Base-by-base conservation (phyloP, 1,140 invertebrate genomes). In the Drosophila eugracilis region DNA sequence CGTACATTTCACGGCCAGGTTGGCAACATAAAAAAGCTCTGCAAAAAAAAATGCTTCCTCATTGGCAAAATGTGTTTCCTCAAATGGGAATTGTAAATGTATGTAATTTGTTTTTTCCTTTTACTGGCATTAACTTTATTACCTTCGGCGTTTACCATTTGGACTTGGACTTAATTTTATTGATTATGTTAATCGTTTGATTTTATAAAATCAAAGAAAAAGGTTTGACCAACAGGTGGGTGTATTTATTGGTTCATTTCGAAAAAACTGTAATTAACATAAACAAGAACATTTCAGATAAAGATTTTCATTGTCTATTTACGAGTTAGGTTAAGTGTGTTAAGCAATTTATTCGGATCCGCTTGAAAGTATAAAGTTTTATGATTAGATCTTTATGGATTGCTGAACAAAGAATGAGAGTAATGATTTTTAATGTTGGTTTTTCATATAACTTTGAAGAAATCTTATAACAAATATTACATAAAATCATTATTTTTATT, bases 1-100 rank as follows among this genome's bases (percentile, higher is more conserved):
- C n/a, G n/a, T n/a, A n/a, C 73, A 85, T 85, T 85, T 85, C 81
- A 85, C 49, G 83, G 81, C 69, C 81, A 85, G 69, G 37, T 86
- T 63, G 53, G 45, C 55, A 66, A 41, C 41, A 10, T 15, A 37
- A 62, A 50, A 24, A 22, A 12, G 15, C n/a, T 15, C 2, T n/a
- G 12, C n/a, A 39, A 52, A 73, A 19, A 10, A 39, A 52, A 73
- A 19, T 32, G 55, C 49, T 74, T 74, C 48, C 70, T 49, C 34
- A 36, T 53, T 34, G 42, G 3, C 49, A 17, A 62, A 62, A 62
- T 34, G 34, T 47, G 34, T 54, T 73, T 73, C 57, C 47, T 54
- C 30, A 19, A 47, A 47, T 50, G n/a, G 21, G 24, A 59, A 22
- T 71, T 30, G 44, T 14, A 34, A 58, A 42, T 48, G 37, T 42